These are phyloP conservation scores for Hemichromis elongatus DNA, from an alignment of 2,113 vertebrate species.

Conservation along the genomic window DNA sequence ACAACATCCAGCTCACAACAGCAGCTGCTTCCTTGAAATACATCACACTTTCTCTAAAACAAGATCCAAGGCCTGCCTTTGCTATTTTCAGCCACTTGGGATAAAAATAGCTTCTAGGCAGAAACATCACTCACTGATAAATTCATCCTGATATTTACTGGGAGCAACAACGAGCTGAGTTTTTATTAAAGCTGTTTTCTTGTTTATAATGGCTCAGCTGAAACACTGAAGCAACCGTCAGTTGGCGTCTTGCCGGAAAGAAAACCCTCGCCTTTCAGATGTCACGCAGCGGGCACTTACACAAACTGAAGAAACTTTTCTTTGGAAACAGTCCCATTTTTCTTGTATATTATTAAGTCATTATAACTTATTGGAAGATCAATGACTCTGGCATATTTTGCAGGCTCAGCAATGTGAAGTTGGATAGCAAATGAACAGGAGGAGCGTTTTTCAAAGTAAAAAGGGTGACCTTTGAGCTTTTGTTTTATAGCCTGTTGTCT, in stretches of 20 bases:
- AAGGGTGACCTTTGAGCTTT: neutral
- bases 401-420: neutral
- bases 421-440: neutral
- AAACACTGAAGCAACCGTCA: neutral
- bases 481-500: neutral
- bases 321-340: neutral
- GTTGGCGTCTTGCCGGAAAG: neutral
- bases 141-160: neutral
- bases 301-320: neutral
- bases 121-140: slow-evolving; percentile 9
- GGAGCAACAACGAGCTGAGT: neutral
- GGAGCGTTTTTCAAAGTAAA: neutral
- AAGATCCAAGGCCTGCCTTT: slow-evolving; percentile 22
- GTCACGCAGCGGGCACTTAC: neutral
- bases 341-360: neutral
- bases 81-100: slow-evolving; percentile 40
- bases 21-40: slow-evolving; percentile 31
- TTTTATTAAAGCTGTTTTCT: neutral
- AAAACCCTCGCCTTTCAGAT: neutral
- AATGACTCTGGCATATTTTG: neutral
- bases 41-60: slow-evolving; percentile 38
- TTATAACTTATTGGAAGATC: neutral
- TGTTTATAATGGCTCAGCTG: neutral
- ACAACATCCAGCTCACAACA: neutral
- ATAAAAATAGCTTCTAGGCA: slow-evolving; percentile 42